A percentile compares a stretch with the other conserved stretches of the same genome.
Evolutionary conservation across 2,113 vertebrate genomes (phyloP).

Genomic region (Prinia subflava): DNA sequence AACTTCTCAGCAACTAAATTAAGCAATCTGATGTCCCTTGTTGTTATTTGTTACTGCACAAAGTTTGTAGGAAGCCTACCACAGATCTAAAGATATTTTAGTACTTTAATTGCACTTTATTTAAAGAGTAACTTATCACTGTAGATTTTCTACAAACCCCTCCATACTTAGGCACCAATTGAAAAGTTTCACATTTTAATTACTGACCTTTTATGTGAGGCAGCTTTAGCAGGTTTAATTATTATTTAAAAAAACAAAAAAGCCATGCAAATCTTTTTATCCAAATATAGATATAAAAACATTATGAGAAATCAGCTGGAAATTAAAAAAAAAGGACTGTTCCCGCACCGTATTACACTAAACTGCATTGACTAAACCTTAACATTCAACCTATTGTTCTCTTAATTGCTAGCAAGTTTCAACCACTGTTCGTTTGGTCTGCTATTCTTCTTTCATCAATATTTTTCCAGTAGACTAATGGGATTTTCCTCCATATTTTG

Average conservation of each 20-base stretch:
- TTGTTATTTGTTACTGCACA: background rate
- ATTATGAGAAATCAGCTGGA: background rate
- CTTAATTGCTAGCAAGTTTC: slow-evolving; percentile 56
- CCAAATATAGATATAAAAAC: background rate
- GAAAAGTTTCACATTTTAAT: background rate
- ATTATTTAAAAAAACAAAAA: background rate
- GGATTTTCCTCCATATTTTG: slow-evolving; percentile 76
- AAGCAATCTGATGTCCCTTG: background rate
- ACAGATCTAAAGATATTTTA: background rate
- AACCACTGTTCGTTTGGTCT: slow-evolving; percentile 14
- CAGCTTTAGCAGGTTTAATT: background rate
- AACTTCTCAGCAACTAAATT: background rate
- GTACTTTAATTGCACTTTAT: background rate
- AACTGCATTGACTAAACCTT: slow-evolving; percentile 10
- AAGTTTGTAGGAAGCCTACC: background rate
- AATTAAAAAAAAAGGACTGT: background rate
- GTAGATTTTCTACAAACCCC: background rate
- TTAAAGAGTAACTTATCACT: background rate
- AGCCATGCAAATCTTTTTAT: background rate
- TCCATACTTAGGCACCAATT: background rate
- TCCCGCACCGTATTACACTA: background rate
- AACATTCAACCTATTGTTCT: slow-evolving; percentile 47
- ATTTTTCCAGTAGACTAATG: slow-evolving; percentile 69
- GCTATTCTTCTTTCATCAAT: slow-evolving; percentile 69
- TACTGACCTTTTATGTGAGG: background rate